Evolutionary conservation across 2,113 vertebrate genomes (phyloP), one percentile per base, ranked within the genome.

Genomic region (Prochilodus magdalenae): DNA sequence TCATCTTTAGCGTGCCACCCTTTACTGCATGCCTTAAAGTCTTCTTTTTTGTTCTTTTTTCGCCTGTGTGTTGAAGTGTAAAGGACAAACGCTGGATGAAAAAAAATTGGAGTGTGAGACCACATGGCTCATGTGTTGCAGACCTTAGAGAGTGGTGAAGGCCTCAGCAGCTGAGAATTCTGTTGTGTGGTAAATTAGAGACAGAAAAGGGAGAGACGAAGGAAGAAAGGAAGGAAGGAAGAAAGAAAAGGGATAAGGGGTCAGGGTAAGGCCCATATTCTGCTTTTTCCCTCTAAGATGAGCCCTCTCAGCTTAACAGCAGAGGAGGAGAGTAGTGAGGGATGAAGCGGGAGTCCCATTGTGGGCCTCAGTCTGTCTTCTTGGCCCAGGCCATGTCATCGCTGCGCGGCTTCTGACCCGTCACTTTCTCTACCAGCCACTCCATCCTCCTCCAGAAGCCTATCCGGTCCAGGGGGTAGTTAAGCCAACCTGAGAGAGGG

Each of bases 361-460:
- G 1, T 75, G 11, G 76, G 4, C 47, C 55, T 91, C 81, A 92
- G 81, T 93, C 87, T 0, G 89, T 94, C 85, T 89, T 94, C 90
- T 94, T 93, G 30, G 92, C 90, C 94, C 94, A 94, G 0, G 87
- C 90, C 90, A 94, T 71, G 88, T 94, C 92, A 20, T 95, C 94
- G 10, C 90, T 90, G 71, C 92, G 91, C 0, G 94, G 93, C 55
- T 81, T 93, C 67, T 90, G 87, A n/a, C 94, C 93, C 0, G 91
- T 94, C 40, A 93, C 3, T 5, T 24, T 80, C 74, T 93, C 84
- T 13, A 94, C 92, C 84, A 93, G 22, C n/a, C 62, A 76, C 86
- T 94, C 93, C 90, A 91, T 88, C 77, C 84, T 77, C 53, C 91
- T 88, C 94, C 94, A 94, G 55, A 95, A 94, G 10, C 93, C 91